Base-by-base conservation (phyloP, 2,888 invertebrate species). In the Crioceris asparagi region DNA sequence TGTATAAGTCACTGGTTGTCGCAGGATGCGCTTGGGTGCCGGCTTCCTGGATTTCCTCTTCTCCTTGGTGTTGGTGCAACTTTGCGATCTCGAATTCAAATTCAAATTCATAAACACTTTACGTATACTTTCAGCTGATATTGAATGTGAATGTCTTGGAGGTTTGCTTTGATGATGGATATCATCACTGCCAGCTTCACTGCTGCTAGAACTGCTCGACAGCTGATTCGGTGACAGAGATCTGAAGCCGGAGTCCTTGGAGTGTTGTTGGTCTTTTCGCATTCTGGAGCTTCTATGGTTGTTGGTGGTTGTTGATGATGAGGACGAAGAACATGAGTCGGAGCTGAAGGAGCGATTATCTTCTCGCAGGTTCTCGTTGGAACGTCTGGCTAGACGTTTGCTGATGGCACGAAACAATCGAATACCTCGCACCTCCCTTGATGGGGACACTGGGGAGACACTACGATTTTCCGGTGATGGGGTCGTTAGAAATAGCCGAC, bases 1-100 rank as follows among this genome's bases (percentile, higher is more conserved):
- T 6, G 82, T 83, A 61, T 86, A 85, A 1, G 79, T 74, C 8
- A 84, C 79, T 1, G 86, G 86, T 34, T 82, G 73, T 25, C 87
- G 71, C 6, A 86, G 68, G 44, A 87, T 86, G 50, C 80, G 73
- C 57, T 83, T 82, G 2, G 82, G 83, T 39, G 75, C 72, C 23
- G 67, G 64, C 53, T 75, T 77, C 50, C 77, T 77, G 33, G 41
- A 48, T 55, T 73, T 72, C 10, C 66, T 64, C 41, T 60, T 59
- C 36, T 61, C 61, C 19, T 55, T 54, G 21, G 53, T 52, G 18
- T 74, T 74, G 39, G 71, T 74, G 59, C 74, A 73, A 29, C 79
- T 79, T 35, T 76, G 71, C 3, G 80, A 78, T 36, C 80, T 71
- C 10, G 75, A 69, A 26, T 80, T 65, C 2, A 65, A 36, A 49